Evolutionary conservation across 2,888 invertebrate species (phyloP).

Genomic region (Eilema griseolum): DNA sequence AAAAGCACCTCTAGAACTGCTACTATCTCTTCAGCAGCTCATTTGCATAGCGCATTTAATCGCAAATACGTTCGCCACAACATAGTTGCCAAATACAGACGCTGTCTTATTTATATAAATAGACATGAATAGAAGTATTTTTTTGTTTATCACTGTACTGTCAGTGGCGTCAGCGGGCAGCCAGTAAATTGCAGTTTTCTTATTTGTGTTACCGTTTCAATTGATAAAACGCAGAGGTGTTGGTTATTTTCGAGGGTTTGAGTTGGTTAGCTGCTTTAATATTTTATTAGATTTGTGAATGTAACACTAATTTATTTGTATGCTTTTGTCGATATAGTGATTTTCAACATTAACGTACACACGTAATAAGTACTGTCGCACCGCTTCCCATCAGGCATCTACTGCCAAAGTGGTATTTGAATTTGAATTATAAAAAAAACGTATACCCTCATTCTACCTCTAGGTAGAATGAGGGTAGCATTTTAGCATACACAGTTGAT

Average conservation of each 20-base stretch:
- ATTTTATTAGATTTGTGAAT: conserved; percentile 4
- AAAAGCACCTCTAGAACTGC: neutral
- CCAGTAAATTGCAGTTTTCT: conserved; percentile 5
- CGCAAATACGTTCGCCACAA: neutral
- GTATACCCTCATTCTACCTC: no score
- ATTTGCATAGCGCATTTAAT: neutral
- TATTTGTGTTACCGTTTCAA: neutral
- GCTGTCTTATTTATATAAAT: conserved; percentile 3
- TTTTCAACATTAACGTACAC: neutral
- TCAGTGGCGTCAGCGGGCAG: neutral
- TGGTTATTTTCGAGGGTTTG: neutral
- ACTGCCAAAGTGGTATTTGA: no score
- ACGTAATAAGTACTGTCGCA: neutral
- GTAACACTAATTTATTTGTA: neutral
- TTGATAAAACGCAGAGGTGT: conserved; percentile 11
- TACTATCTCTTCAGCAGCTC: neutral
- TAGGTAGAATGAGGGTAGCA: no score
- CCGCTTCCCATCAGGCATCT: no score
- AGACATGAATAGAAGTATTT: conserved; percentile 6
- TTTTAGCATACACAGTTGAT: no score
- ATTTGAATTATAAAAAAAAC: no score
- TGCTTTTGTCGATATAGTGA: neutral
- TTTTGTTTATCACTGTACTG: conserved; percentile 9
- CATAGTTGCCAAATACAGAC: neutral
- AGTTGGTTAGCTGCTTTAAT: neutral